Percentiles rank a stretch among this genome's conserved stretches.
Evolutionary conservation across 1,140 invertebrate genomes (phyloP).

Genomic region (Ptiloglossa arizonensis): DNA sequence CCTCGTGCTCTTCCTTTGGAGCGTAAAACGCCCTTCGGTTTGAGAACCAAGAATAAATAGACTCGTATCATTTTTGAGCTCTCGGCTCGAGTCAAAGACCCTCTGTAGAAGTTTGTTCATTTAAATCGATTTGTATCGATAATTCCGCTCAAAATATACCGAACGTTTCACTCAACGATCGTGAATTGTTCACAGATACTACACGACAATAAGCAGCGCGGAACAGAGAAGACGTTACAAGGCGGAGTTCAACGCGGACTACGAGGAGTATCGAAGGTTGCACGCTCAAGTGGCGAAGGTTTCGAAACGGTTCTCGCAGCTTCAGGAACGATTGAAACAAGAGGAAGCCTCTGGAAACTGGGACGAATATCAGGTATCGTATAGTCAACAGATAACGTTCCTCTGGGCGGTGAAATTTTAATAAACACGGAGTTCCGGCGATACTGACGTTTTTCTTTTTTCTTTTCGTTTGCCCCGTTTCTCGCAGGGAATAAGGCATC

Average conservation of each 20-base stretch:
- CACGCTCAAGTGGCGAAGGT: slow-evolving; percentile 90
- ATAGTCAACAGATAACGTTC: neutral
- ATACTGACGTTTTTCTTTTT: neutral
- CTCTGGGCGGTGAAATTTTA: no score
- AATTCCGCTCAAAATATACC: no score
- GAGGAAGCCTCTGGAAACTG: slow-evolving; percentile 76
- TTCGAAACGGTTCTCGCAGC: slow-evolving; percentile 87
- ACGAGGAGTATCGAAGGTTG: slow-evolving; percentile 90
- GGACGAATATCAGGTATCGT: slow-evolving; percentile 82
- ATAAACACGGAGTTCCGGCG: no score
- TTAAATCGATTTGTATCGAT: no score
- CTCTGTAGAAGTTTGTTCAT: no score
- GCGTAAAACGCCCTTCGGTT: no score
- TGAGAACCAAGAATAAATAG: no score
- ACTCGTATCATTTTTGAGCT: no score
- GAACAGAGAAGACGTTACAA: slow-evolving; percentile 93
- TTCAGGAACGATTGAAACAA: slow-evolving; percentile 86
- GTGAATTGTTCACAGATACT: slow-evolving; percentile 84
- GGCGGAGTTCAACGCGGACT: slow-evolving; percentile 92
- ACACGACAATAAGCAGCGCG: slow-evolving; percentile 87
- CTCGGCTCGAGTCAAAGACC: no score
- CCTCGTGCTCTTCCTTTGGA: no score
- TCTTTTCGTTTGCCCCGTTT: neutral
- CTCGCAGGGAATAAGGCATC: slow-evolving; percentile 86
- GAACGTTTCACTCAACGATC: neutral